phyloP scores from a whole-genome alignment of 2,797 vertebrate genomes.

The Esox lucius region DNA sequence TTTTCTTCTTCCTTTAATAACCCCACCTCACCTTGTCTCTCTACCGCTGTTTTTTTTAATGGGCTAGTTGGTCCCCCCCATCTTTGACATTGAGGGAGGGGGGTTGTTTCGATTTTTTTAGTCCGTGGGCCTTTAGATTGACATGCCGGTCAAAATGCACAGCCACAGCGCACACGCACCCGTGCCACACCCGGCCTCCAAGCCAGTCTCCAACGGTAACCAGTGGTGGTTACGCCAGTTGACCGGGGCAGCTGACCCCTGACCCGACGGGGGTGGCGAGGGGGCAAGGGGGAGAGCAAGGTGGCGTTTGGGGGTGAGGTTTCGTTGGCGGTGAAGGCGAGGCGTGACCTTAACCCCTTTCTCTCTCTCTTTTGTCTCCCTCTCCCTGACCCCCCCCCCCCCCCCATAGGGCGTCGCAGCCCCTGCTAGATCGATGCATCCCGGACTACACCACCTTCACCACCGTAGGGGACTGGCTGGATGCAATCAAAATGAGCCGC shows the following conservation, averaged over 20 bases:
- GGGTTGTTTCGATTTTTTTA: background rate
- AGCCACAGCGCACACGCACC: conserved; percentile 22
- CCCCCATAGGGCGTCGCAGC: conserved; percentile 88
- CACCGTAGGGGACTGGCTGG: conserved; percentile 98
- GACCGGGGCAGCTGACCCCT: conserved; percentile 13
- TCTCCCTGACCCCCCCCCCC: conserved; percentile 30
- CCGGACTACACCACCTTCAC: conserved; percentile 99
- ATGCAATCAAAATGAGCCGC: conserved; percentile 99
- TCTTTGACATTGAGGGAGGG: conserved; percentile 57
- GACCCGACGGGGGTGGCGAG: conserved; percentile 23
- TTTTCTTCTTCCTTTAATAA: conserved; percentile 31
- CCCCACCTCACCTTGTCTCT: conserved; percentile 29
- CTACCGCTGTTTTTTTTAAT: conserved; percentile 67
- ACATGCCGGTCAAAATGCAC: too few relatives aligned
- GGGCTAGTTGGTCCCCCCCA: conserved; percentile 66
- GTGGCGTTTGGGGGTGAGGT: conserved; percentile 71
- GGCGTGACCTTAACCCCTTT: conserved; percentile 75
- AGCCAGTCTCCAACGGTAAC: conserved; percentile 66
- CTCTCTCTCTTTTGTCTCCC: conserved; percentile 50
- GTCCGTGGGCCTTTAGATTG: conserved; percentile 11
- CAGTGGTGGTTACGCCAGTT: conserved; percentile 32
- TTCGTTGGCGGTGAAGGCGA: conserved; percentile 60
- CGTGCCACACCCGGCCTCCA: conserved; percentile 62
- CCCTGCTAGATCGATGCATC: conserved; percentile 95
- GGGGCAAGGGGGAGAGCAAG: conserved; percentile 58